Conservation (phyloP, 2,113 vertebrate species). For the Syngnathus floridae region DNA sequence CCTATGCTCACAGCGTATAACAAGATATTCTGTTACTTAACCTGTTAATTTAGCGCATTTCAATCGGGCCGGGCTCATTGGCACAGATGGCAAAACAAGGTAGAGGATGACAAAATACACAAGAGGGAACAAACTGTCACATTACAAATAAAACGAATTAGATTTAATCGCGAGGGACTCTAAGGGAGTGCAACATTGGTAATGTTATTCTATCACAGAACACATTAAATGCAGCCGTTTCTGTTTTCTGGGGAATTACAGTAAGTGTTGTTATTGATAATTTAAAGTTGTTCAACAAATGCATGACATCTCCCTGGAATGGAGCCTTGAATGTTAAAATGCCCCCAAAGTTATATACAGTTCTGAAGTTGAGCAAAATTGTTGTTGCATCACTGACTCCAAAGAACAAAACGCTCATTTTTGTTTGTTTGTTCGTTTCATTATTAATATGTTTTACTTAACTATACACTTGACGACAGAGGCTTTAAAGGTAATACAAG, state of each 20-base stretch:
- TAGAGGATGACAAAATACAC: background rate
- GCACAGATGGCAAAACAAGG: background rate
- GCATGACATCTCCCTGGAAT: background rate
- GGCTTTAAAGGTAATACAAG: too few species aligned
- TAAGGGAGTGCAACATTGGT: background rate
- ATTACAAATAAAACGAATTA: background rate
- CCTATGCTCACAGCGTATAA: background rate
- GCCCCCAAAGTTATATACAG: background rate
- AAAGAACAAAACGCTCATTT: background rate
- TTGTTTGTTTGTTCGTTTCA: too few species aligned
- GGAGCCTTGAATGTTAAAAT: background rate
- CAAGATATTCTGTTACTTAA: slow-evolving; percentile 5
- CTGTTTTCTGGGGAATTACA: background rate
- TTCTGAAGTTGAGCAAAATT: background rate
- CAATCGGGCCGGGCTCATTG: background rate
- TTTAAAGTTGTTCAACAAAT: background rate
- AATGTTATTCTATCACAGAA: background rate
- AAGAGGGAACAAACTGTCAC: background rate
- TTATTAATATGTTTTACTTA: too few species aligned
- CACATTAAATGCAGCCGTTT: background rate
- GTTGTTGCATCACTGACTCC: background rate
- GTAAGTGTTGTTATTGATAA: background rate
- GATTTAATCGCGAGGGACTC: background rate
- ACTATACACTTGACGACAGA: too few species aligned
- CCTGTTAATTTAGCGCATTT: background rate